Evolutionary conservation across 2,888 invertebrate genomes (phyloP), one percentile per base, ranked within the genome.

Genomic region (Diabrotica balteata): DNA sequence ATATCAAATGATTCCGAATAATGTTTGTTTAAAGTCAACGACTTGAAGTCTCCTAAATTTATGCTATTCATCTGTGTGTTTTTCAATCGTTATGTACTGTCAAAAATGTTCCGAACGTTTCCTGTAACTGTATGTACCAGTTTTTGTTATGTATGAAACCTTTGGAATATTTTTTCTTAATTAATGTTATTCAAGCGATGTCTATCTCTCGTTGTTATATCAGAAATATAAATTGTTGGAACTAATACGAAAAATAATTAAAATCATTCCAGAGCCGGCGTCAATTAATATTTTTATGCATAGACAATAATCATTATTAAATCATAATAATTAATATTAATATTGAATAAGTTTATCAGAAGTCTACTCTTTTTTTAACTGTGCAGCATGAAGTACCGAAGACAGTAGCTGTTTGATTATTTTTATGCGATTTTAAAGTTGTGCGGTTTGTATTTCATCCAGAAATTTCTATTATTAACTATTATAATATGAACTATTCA

Each of bases 1-100:
- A 51, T 51, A 51, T 51, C 22, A 17, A 32, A 32, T 32, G 32
- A 32, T 4, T 32, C 32, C 32, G 32, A 32, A 32, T 32, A 51
- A 51, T 51, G 51, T 51, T 51, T 51, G 51, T n/a, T 51, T 51
- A n/a, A 51, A 51, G 17, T 51, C 51, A 22, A 51, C 51, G 51
- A 51, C 51, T 51, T 51, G 17, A 17, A 51, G 22, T 51, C 51
- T 51, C 17, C 51, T 22, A 51, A 51, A 51, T 51, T 51, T 51
- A 51, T 51, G 17, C 51, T 51, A 51, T 51, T 51, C 51, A 51
- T 51, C 17, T 17, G 2, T 51, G 17, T 51, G 8, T 51, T 51
- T 51, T 51, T 51, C 32, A 32, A 32, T 32, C 32, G 32, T 32
- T 32, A 32, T 32, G 32, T 32, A 32, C 32, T 32, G 32, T 32